A percentile compares a stretch with the other conserved stretches of the same genome.
Conservation (phyloP, 2,888 invertebrate species). For the Allolobophora icterica region DNA sequence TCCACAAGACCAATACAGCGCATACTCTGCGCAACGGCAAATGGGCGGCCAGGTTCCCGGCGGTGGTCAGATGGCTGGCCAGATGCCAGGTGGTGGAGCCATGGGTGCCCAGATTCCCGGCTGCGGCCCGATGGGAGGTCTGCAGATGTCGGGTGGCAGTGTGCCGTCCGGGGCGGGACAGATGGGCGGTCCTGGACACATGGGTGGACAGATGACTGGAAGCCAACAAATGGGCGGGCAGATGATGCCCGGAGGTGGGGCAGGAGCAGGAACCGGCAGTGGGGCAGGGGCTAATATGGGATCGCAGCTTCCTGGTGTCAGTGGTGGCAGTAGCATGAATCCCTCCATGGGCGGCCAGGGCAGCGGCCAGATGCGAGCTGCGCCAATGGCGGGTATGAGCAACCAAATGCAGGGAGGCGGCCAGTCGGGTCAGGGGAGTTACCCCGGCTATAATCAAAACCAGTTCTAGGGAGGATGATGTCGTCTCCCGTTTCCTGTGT, state of each 20-base stretch:
- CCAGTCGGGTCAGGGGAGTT: neutral
- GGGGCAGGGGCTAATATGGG: neutral
- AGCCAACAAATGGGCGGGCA: slow-evolving; percentile 4
- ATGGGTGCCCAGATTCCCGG: slow-evolving; percentile 19
- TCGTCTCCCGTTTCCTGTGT: neutral
- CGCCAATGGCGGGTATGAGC: neutral
- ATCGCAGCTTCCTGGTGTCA: neutral
- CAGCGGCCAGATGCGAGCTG: slow-evolving; percentile 4
- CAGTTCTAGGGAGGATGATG: neutral
- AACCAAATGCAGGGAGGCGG: slow-evolving; percentile 25
- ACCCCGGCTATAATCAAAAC: slow-evolving; percentile 9
- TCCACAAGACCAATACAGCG: neutral
- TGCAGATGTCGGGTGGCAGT: slow-evolving; percentile 15
- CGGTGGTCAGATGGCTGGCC: neutral
- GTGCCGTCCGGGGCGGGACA: slow-evolving; percentile 24
- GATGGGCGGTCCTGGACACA: slow-evolving; percentile 24
- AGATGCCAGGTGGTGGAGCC: neutral
- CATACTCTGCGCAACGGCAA: slow-evolving; percentile 8
- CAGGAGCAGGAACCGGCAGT: neutral
- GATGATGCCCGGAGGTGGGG: slow-evolving; percentile 23
- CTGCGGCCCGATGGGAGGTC: slow-evolving; percentile 13
- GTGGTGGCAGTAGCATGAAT: slow-evolving; percentile 14
- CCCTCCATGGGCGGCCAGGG: slow-evolving; percentile 22
- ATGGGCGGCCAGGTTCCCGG: slow-evolving; percentile 20
- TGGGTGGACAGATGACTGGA: slow-evolving; percentile 25